Evolutionary conservation across 2,888 invertebrate genomes (phyloP).

Genomic region (Torymus texanus): DNA sequence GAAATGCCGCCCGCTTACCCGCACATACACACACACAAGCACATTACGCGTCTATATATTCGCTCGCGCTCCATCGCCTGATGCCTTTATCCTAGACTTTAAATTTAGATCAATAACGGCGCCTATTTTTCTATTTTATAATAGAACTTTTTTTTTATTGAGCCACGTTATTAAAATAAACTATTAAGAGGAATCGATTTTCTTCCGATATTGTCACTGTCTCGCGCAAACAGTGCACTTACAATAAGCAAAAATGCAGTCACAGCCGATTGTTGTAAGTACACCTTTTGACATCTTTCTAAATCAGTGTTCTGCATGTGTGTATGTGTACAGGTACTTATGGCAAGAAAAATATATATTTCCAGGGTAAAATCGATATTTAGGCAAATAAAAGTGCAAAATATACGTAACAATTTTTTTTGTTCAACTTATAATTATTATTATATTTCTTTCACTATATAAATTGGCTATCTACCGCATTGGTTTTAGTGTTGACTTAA

Average conservation of each 20-base stretch:
- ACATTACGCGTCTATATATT: too few relatives aligned
- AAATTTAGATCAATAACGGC: conserved; percentile 4
- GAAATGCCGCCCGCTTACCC: conserved; percentile 22
- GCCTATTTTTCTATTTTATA: not conserved
- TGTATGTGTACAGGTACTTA: conserved; percentile 12
- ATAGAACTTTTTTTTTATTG: too few relatives aligned
- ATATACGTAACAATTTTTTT: not conserved
- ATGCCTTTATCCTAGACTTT: conserved; percentile 1
- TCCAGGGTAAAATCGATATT: conserved; percentile 15
- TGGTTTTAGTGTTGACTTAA: not conserved
- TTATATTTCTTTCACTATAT: not conserved
- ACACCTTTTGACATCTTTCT: not conserved
- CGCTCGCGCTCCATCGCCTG: not conserved
- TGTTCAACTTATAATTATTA: not conserved
- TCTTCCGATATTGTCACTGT: not conserved
- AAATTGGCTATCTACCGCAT: not conserved
- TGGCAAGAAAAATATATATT: conserved; percentile 22
- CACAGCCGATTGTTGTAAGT: conserved; percentile 38
- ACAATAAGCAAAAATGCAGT: conserved; percentile 38
- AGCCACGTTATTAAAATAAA: too few relatives aligned
- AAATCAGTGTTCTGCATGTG: not conserved
- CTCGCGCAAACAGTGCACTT: conserved; percentile 14
- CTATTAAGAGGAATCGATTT: not conserved
- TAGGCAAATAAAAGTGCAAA: conserved; percentile 16
- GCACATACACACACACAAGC: conserved; percentile 5